Evolutionary conservation across 2,797 vertebrate genomes (phyloP), one percentile per base, ranked within the genome.

Genomic region (Oryzias sinensis): DNA sequence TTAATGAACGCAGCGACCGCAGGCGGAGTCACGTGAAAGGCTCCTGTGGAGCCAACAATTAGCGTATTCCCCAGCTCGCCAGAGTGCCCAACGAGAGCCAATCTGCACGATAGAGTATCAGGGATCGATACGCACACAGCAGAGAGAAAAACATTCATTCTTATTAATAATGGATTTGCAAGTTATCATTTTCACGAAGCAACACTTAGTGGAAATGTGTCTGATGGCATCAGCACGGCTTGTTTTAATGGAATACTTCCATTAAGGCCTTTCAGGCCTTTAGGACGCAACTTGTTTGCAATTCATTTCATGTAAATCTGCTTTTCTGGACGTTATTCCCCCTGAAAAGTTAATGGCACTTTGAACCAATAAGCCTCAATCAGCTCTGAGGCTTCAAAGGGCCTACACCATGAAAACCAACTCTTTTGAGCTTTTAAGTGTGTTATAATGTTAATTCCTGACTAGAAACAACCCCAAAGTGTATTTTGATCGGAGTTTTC

Each of bases 121-220:
- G 82, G 64, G 77, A 92, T 93, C 91, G 70, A 91, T 92, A 88
- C 43, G 33, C 79, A 64, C 68, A 57, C 68, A 22, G 79, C 81
- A 83, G 63, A 90, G 82, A 85, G 83, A 87, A 76, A 86, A 82
- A 85, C 90, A 91, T 92, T 91, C 49, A 76, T 90, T 90, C 88
- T 83, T 87, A 90, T 93, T 90, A 92, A 91, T 93, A 91, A 92
- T 92, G 83, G 80, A 93, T 92, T 84, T 90, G 87, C 75, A 78
- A 84, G 85, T 89, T 90, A 89, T 89, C 84, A 88, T 90, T 90
- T 91, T 89, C 88, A 85, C 67, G 82, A 78, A 79, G 72, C 77
- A 84, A 88, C 86, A 84, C 88, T 90, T 89, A 88, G 84, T 76
- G 87, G 80, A 77, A 83, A 89, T 89, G 83, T 83, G 87, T 89